Percentiles rank a stretch among this genome's conserved stretches.
Evolutionary conservation across 2,797 vertebrate genomes (phyloP).

Genomic region (Pangasius krempfi): DNA sequence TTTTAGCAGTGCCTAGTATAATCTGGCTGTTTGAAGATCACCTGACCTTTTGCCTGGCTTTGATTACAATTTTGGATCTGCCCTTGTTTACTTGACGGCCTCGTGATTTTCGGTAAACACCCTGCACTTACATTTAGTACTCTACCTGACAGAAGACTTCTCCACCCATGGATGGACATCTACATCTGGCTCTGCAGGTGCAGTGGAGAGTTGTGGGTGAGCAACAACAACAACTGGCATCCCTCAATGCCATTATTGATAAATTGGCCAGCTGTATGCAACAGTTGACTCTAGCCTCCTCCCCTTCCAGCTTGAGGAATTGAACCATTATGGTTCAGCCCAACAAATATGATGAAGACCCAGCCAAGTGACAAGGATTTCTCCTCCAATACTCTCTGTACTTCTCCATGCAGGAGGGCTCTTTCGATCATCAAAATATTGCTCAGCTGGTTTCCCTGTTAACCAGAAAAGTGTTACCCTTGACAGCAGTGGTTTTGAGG

Average conservation of each 20-base stretch:
- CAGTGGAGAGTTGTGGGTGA: neutral
- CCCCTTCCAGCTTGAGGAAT: neutral
- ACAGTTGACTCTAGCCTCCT: neutral
- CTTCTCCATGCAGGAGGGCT: neutral
- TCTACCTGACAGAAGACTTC: constrained; percentile 13
- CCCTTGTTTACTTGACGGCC: constrained; percentile 24
- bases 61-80: neutral
- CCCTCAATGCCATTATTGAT: neutral
- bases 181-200: neutral
- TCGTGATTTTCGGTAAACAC: neutral
- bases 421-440: neutral
- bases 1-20: neutral
- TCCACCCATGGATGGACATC: neutral
- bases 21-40: neutral
- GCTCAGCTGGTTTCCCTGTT: neutral
- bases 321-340: neutral
- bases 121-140: neutral
- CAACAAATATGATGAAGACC: neutral
- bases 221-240: neutral
- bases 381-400: neutral
- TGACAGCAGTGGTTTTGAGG: neutral
- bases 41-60: constrained; percentile 2
- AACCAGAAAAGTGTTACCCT: neutral
- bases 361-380: neutral
- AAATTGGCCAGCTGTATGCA: neutral